Evolutionary conservation across 2,113 vertebrate genomes (phyloP).

Genomic region (Urocitellus parryii): DNA sequence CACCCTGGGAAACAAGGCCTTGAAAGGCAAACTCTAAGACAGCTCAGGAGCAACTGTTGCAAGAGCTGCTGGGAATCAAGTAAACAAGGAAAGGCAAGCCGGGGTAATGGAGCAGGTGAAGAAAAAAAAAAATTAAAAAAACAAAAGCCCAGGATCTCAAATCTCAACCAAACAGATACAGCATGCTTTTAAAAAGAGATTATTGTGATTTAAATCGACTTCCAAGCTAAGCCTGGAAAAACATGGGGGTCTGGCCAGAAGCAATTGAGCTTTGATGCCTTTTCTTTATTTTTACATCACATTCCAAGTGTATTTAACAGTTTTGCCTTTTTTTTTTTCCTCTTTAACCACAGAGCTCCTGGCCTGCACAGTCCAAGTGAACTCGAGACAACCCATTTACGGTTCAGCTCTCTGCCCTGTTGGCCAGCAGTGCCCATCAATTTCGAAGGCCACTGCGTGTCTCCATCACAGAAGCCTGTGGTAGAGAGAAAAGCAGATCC

Average conservation of each 20-base stretch:
- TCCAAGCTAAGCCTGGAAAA: not conserved
- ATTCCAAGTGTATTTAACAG: not conserved
- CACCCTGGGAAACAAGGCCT: not conserved
- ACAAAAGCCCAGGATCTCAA: not conserved
- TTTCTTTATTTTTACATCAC: not conserved
- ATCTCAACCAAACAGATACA: not conserved
- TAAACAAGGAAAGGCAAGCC: not conserved
- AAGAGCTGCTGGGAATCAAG: not conserved
- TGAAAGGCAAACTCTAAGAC: constrained; percentile 14
- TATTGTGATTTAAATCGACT: constrained; percentile 32
- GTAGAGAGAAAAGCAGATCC: not conserved
- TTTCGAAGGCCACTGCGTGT: not conserved
- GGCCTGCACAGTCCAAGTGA: not conserved
- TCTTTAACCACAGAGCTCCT: constrained; percentile 1
- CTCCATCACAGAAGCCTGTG: not conserved
- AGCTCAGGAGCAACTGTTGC: not conserved
- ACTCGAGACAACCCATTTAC: not conserved
- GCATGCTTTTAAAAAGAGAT: not conserved
- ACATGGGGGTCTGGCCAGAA: not conserved
- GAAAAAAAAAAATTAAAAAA: not conserved
- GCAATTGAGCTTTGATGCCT: not conserved
- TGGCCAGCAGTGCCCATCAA: not conserved
- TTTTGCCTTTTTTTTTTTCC: not conserved
- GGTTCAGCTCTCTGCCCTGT: not conserved
- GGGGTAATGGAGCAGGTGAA: not conserved